A percentile compares a stretch with the other conserved stretches of the same genome.
phyloP scores from a whole-genome alignment of 2,113 vertebrate species.

The Antigone vipio region DNA sequence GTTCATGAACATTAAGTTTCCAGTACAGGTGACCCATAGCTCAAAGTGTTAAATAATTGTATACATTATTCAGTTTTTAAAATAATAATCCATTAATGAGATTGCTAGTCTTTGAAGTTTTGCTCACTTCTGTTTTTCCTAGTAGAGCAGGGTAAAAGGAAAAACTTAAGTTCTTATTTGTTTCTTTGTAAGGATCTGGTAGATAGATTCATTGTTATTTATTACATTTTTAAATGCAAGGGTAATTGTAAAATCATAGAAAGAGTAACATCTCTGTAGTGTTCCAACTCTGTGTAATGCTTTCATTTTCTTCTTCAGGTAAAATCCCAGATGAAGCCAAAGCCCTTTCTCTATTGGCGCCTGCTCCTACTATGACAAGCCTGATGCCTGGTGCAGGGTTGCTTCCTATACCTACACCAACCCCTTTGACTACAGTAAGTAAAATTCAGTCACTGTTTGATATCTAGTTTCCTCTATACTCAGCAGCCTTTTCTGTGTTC shows the following conservation, averaged over 20 bases:
- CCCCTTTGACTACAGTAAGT: slow-evolving; percentile 75
- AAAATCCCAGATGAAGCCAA: slow-evolving; percentile 98
- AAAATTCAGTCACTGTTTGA: background rate
- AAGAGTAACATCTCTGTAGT: slow-evolving; percentile 53
- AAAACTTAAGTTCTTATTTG: slow-evolving; percentile 75
- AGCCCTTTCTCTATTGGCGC: slow-evolving; percentile 93
- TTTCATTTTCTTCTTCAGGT: slow-evolving; percentile 86
- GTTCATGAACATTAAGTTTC: slow-evolving; percentile 99
- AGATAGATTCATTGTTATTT: slow-evolving; percentile 75
- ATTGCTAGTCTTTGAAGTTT: slow-evolving; percentile 81
- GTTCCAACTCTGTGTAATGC: slow-evolving; percentile 73
- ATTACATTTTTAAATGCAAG: slow-evolving; percentile 77
- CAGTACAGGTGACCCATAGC: slow-evolving; percentile 99
- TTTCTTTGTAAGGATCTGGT: slow-evolving; percentile 80
- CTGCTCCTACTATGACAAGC: slow-evolving; percentile 85
- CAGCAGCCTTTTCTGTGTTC: background rate
- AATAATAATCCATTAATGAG: slow-evolving; percentile 83
- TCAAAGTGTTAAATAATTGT: slow-evolving; percentile 99
- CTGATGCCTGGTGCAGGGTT: slow-evolving; percentile 92
- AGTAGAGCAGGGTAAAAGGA: slow-evolving; percentile 82
- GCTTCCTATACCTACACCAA: slow-evolving; percentile 89
- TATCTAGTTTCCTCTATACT: background rate
- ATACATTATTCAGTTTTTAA: slow-evolving; percentile 88
- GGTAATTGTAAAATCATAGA: slow-evolving; percentile 77
- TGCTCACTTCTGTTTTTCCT: slow-evolving; percentile 84